Conservation (phyloP, 2,888 invertebrate genomes). For the Athalia cordata region DNA sequence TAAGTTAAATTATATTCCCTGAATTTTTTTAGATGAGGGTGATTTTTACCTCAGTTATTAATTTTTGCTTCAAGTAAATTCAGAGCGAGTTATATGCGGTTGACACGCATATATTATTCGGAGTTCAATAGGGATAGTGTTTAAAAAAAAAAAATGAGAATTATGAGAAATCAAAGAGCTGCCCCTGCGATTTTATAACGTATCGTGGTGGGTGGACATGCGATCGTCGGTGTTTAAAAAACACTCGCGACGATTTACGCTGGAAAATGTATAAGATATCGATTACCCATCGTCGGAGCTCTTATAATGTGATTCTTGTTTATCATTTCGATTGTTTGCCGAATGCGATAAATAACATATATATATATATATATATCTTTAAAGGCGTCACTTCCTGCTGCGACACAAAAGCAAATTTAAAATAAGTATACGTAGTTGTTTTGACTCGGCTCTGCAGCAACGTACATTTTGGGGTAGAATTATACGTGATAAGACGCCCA, state of each 20-base stretch:
- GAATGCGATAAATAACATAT: background rate
- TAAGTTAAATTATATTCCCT: constrained; percentile 5
- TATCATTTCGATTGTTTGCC: constrained; percentile 5
- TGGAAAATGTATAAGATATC: background rate
- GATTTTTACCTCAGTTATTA: background rate
- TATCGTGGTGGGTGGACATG: constrained; percentile 6
- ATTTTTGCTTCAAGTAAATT: background rate
- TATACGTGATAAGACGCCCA: too few species aligned
- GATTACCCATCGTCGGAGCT: background rate
- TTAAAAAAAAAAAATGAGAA: too few species aligned
- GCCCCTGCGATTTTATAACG: background rate
- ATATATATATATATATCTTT: background rate
- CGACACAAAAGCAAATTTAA: background rate
- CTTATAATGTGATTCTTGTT: background rate
- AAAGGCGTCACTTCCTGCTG: background rate
- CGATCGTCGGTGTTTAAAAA: constrained; percentile 12
- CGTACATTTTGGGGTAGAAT: too few species aligned
- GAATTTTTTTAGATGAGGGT: background rate
- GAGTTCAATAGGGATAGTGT: too few species aligned
- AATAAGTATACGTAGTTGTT: too few species aligned
- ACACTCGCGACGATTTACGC: constrained; percentile 5
- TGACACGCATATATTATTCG: too few species aligned
- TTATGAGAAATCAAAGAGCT: background rate
- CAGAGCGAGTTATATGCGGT: too few species aligned
- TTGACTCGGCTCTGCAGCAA: too few species aligned